Evolutionary conservation across 30 jellyfish, hydroid and myxozoan genomes (phyloP).

Genomic region (Nemopilema nomurai): DNA sequence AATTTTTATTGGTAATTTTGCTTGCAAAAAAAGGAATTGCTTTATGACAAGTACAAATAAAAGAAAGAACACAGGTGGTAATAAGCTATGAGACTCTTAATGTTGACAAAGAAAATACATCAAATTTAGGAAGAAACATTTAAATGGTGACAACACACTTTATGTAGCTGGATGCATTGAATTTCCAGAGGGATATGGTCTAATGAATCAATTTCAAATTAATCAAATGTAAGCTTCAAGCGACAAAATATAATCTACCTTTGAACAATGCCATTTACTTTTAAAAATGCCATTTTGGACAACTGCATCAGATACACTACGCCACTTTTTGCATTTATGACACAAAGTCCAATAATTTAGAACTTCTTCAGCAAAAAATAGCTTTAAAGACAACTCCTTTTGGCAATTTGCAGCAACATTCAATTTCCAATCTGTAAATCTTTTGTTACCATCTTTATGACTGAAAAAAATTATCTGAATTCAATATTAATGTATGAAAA

Average conservation of each 20-base stretch:
- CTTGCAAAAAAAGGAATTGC: too few species aligned
- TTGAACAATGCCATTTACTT: conserved; percentile 22
- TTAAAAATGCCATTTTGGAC: conserved; percentile 6
- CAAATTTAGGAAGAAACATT: too few species aligned
- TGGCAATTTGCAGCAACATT: conserved; percentile 78
- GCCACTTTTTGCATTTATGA: conserved; percentile 79
- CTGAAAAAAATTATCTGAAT: conserved; percentile 18
- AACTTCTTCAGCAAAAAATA: conserved; percentile 89
- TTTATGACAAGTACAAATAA: too few species aligned
- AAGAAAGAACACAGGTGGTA: too few species aligned
- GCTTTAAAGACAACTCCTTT: conserved; percentile 67
- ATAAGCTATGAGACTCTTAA: too few species aligned
- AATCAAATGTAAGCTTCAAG: too few species aligned
- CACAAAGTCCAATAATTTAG: conserved; percentile 82
- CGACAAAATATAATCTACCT: too few species aligned
- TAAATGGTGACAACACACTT: too few species aligned
- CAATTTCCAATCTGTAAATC: conserved; percentile 79
- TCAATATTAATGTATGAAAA: background rate
- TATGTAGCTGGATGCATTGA: too few species aligned
- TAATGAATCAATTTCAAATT: background rate
- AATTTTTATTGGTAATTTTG: too few species aligned
- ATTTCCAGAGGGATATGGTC: too few species aligned
- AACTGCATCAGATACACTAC: conserved; percentile 31
- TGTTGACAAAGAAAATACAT: too few species aligned
- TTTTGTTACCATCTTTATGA: conserved; percentile 73